phyloP scores from a whole-genome alignment of 2,797 vertebrate genomes.

The Liasis olivaceus region DNA sequence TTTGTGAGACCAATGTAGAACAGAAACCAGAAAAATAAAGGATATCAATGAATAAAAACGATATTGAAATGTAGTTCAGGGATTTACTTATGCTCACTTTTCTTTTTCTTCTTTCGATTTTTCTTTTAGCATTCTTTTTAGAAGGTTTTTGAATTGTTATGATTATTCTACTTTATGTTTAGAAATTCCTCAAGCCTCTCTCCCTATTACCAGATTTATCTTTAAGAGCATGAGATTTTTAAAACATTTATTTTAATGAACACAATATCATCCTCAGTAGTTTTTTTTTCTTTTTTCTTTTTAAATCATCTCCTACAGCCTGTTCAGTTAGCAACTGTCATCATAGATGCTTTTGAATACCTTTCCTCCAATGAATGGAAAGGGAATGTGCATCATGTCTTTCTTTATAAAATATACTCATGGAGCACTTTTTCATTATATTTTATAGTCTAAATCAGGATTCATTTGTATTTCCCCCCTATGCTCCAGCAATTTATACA shows the following conservation, averaged over 20 bases:
- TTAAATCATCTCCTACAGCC: neutral
- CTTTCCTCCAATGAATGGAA: slow-evolving; percentile 5
- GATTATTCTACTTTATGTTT: neutral
- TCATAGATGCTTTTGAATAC: slow-evolving; percentile 14
- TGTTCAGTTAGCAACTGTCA: neutral
- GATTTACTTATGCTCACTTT: neutral
- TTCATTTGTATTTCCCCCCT: slow-evolving; percentile 42
- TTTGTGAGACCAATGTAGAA: neutral
- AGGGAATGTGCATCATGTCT: slow-evolving; percentile 29
- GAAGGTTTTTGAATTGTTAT: neutral
- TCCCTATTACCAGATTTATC: neutral
- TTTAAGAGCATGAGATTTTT: neutral
- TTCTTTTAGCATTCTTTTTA: neutral
- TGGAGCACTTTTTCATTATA: slow-evolving; percentile 44
- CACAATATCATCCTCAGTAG: neutral
- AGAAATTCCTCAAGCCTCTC: neutral
- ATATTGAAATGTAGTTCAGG: neutral
- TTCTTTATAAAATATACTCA: slow-evolving; percentile 27
- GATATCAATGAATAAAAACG: neutral
- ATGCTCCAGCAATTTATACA: slow-evolving; percentile 54
- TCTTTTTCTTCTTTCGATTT: neutral
- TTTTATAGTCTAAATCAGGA: slow-evolving; percentile 57
- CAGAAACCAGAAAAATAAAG: neutral
- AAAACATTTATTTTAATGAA: slow-evolving; percentile 20
- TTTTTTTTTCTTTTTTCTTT: fast-evolving